Evolutionary conservation across 2,797 vertebrate genomes (phyloP), one percentile per base, ranked within the genome.

Genomic region (Rhinophrynus dorsalis): DNA sequence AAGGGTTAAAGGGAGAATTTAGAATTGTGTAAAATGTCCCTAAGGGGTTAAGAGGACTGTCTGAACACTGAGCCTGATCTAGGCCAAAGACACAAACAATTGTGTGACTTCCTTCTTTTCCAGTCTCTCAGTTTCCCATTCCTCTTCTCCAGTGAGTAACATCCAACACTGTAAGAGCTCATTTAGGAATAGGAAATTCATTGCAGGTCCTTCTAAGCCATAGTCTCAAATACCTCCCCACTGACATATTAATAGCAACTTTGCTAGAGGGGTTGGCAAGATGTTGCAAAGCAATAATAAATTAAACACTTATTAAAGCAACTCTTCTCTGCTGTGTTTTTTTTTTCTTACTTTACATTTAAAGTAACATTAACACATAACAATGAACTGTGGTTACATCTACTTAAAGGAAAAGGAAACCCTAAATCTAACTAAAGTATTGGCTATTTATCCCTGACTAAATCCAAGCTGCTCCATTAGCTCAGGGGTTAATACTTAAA

Each of bases 31-130:
- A 48, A 48, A 48, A 27, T 51, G 47, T 51, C 27, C n/a, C n/a
- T 32, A 15, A 52, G 6, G 21, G 26, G 24, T 11, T 32, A 6
- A 27, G 47, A 23, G 11, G 24, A 24, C 6, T 26, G 47, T 51
- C 20, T 32, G 26, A 54, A 33, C 50, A 17, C n/a, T 33, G n/a
- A 15, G 38, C 24, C 30, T 33, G 18, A 48, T 20, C 8, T n/a
- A 24, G 15, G 21, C 20, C 38, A 35, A n/a, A 44, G 13, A 38
- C 23, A 29, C 7, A 48, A 50, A 15, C 44, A 29, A 50, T 64
- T 52, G 61, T 51, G 38, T 64, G 29, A 48, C 45, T 26, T 37
- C 44, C 44, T 51, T 38, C 9, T 15, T 52, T 52, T 52, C 32
- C 50, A 30, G 8, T 52, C 26, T 64, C 40, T 17, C 47, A 17